Percentiles rank a stretch among this genome's conserved stretches.
phyloP scores from a whole-genome alignment of 2,113 vertebrate genomes.

The Petrocephalus microphthalmus region DNA sequence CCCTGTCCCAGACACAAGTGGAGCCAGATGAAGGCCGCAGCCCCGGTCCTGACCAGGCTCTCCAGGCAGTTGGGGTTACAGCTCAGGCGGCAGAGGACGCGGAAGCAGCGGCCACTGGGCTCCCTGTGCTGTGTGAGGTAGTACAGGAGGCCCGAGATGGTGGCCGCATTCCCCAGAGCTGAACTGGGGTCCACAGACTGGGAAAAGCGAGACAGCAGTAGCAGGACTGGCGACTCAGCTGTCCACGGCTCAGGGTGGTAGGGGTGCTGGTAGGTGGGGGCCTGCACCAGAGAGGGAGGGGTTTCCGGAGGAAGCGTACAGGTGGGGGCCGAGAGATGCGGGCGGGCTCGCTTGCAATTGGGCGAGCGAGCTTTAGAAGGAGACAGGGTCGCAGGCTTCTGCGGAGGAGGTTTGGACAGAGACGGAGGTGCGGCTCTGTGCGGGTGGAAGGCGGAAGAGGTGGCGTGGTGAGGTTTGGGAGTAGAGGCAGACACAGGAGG shows the following conservation, averaged over 20 bases:
- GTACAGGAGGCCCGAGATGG: constrained; percentile 63
- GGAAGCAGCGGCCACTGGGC: constrained; percentile 70
- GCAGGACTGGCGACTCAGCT: constrained; percentile 70
- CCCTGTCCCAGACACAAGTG: constrained; percentile 56
- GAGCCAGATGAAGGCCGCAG: constrained; percentile 62
- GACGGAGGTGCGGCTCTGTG: neutral
- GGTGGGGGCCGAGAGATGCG: constrained; percentile 25
- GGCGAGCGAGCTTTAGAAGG: constrained; percentile 54
- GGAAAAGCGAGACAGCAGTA: constrained; percentile 80
- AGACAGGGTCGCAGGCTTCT: constrained; percentile 26
- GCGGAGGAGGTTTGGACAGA: constrained; percentile 11
- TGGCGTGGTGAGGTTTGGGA: neutral
- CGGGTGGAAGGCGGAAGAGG: neutral
- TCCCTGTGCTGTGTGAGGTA: constrained; percentile 70
- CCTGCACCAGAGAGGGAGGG: constrained; percentile 44
- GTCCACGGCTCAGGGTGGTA: constrained; percentile 73
- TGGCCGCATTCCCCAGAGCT: constrained; percentile 55
- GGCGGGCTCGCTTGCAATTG: constrained; percentile 39
- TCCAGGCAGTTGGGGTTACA: constrained; percentile 81
- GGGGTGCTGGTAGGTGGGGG: constrained; percentile 50
- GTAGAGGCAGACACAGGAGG: constrained; percentile 19
- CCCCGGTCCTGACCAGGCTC: constrained; percentile 70
- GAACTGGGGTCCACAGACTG: constrained; percentile 70
- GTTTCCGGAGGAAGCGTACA: constrained; percentile 42
- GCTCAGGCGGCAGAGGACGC: constrained; percentile 70